Evolutionary conservation across 2,888 invertebrate genomes (phyloP), one percentile per base, ranked within the genome.

Genomic region (Cryptocephalus primarius): DNA sequence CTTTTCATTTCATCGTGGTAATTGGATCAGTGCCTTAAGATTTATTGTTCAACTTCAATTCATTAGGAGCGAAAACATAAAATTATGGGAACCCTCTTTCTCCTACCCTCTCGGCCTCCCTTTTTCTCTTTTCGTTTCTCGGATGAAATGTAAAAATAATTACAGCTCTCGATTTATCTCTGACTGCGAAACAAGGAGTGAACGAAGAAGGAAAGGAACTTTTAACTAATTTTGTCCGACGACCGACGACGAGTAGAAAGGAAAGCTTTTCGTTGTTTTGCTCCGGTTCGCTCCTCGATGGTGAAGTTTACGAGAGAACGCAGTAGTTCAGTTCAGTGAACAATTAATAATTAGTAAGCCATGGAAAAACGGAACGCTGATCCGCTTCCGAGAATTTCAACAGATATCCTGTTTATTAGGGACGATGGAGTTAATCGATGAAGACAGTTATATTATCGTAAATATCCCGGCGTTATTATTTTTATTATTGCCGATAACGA

Each of bases 231-330:
- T 61, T 57, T 56, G 55, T 51, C 51, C 48, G 53, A 22, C 22
- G 57, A 53, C 54, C 52, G 48, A 52, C 56, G 60, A 57, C 57
- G 62, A 60, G 57, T 57, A 61, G 6, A 57, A 57, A 60, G 56
- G 55, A 55, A 55, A 56, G 59, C 60, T 60, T 60, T 62, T 60
- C 60, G 59, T 58, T 60, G 58, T 58, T 60, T 58, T 56, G 51
- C 44, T 46, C 49, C 41, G n/a, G n/a, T n/a, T n/a, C n/a, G n/a
- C 22, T 22, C 22, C 22, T 22, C 6, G 22, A 6, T 6, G 22
- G 22, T 22, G 22, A 22, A 22, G 22, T 22, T 22, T 22, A 6
- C 22, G 22, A 22, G 22, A 6, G 22, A 6, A 22, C 22, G 2
- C 22, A 6, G 22, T 22, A 22, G 22, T 22, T 6, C 6, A 22